Evolutionary conservation across 2,888 invertebrate species (phyloP).

Genomic region (Cosmia pyralina): DNA sequence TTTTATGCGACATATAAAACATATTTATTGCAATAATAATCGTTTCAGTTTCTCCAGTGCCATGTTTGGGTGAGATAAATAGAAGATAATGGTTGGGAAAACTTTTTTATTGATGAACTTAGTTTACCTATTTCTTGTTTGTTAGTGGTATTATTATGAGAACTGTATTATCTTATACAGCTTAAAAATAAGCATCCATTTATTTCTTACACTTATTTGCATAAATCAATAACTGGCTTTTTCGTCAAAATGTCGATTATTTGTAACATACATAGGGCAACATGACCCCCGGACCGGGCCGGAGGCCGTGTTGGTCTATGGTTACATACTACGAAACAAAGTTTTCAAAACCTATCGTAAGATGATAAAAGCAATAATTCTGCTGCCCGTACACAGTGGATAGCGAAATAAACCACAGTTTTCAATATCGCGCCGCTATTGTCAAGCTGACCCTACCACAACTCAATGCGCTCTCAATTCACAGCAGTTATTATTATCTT

Average conservation of each 20-base stretch:
- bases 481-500: constrained; percentile 89
- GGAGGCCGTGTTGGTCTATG: too few relatives aligned
- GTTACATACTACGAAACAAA: background rate
- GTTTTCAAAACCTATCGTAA: constrained; percentile 38
- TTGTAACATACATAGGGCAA: too few relatives aligned
- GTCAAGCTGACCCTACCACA: constrained; percentile 87
- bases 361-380: constrained; percentile 61
- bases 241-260: background rate
- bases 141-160: constrained; percentile 54
- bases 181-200: constrained; percentile 10
- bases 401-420: constrained; percentile 74
- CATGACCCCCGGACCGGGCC: too few relatives aligned
- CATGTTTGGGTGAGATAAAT: constrained; percentile 85
- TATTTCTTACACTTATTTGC: constrained; percentile 3
- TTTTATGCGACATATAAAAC: constrained; percentile 90
- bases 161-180: constrained; percentile 19
- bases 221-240: constrained; percentile 3
- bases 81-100: constrained; percentile 77
- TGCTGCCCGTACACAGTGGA: constrained; percentile 72
- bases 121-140: constrained; percentile 60
- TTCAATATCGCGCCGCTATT: constrained; percentile 84
- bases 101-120: constrained; percentile 73
- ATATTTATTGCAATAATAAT: constrained; percentile 90
- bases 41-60: constrained; percentile 85
- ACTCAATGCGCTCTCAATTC: constrained; percentile 90